Conservation (phyloP, 2,888 invertebrate genomes). For the Glyphotaelius pellucidus region DNA sequence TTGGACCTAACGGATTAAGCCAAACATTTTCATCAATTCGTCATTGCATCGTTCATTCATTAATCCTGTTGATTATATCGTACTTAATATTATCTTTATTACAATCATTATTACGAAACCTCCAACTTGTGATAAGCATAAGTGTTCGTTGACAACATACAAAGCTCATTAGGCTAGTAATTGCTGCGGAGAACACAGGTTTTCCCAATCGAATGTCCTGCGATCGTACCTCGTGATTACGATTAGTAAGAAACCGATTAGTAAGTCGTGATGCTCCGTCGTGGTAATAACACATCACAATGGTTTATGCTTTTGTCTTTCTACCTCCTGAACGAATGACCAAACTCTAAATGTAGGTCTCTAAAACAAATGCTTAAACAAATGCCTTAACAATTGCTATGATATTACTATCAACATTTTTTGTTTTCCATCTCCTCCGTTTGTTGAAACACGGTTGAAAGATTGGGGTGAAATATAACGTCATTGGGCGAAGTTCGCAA, state of each 20-base stretch:
- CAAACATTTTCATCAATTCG: neutral
- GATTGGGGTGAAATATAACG: too few relatives aligned
- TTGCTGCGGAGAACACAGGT: neutral
- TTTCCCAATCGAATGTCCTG: conserved; percentile 2
- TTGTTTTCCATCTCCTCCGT: too few relatives aligned
- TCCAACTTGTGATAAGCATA: neutral
- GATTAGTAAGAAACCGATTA: neutral
- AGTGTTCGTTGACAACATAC: neutral
- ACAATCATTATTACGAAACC: neutral
- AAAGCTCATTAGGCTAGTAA: neutral
- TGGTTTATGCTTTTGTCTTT: neutral
- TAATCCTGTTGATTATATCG: neutral
- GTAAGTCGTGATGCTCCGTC: neutral
- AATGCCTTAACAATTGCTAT: too few relatives aligned
- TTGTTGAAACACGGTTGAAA: too few relatives aligned
- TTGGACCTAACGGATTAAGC: neutral
- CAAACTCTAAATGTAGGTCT: neutral
- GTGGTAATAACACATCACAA: neutral
- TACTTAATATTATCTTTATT: neutral
- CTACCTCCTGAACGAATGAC: neutral
- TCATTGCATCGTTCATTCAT: neutral
- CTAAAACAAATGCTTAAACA: too few relatives aligned
- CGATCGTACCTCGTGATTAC: neutral
- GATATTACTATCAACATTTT: too few relatives aligned
- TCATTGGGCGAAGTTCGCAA: too few relatives aligned